Percentiles rank a stretch among this genome's conserved stretches.
Evolutionary conservation across 2,797 vertebrate genomes (phyloP).

Genomic region (Anabas testudineus): DNA sequence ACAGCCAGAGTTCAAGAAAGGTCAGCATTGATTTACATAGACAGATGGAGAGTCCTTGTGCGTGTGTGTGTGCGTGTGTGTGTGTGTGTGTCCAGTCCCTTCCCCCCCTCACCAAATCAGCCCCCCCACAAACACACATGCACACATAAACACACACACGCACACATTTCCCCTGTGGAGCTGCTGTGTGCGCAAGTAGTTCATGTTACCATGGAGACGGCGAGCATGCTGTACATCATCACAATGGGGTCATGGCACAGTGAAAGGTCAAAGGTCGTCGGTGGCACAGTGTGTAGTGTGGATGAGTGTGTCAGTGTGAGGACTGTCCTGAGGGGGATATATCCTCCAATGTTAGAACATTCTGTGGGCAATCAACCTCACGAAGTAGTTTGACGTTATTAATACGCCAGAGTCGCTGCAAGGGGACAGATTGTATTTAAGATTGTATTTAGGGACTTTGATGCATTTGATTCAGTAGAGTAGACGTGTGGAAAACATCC

Average conservation of each 20-base stretch:
- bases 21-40: constrained; percentile 81
- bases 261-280: constrained; percentile 72
- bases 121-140: constrained; percentile 15
- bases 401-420: not conserved
- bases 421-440: too few species aligned
- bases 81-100: constrained; percentile 6
- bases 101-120: constrained; percentile 29
- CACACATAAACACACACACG: constrained; percentile 33
- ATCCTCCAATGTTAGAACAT: constrained; percentile 35
- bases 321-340: constrained; percentile 48
- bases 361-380: constrained; percentile 28
- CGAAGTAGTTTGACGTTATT: constrained; percentile 22
- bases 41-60: constrained; percentile 76
- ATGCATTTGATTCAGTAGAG: too few species aligned
- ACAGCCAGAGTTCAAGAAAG: constrained; percentile 78
- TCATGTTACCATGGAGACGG: constrained; percentile 79
- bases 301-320: constrained; percentile 39
- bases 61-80: constrained; percentile 23
- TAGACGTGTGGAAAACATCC: too few species aligned
- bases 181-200: constrained; percentile 62
- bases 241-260: constrained; percentile 73
- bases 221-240: constrained; percentile 77
- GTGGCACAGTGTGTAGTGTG: constrained; percentile 43
- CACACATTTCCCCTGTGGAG: constrained; percentile 51
- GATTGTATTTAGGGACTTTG: too few species aligned